Evolutionary conservation across 1,140 invertebrate genomes (phyloP).

Genomic region (Forficula auricularia): DNA sequence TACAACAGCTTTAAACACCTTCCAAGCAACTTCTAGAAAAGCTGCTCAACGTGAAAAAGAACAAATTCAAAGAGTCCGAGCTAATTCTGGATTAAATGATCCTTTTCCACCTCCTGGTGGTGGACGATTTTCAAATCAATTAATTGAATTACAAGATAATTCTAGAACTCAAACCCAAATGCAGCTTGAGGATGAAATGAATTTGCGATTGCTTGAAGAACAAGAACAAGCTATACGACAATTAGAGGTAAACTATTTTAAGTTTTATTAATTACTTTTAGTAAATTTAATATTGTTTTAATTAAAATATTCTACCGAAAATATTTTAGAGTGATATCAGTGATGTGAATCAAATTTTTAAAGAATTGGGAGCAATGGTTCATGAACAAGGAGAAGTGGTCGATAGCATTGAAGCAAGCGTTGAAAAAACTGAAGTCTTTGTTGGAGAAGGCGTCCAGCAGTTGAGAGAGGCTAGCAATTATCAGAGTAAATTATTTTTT

Average conservation of each 20-base stretch:
- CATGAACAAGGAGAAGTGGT: constrained; percentile 94
- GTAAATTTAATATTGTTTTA: constrained; percentile 2
- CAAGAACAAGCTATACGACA: constrained; percentile 77
- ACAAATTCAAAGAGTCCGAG: constrained; percentile 48
- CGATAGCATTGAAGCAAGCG: constrained; percentile 91
- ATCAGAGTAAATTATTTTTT: constrained; percentile 37
- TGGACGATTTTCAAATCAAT: constrained; percentile 20
- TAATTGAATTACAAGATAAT: constrained; percentile 45
- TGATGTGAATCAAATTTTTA: constrained; percentile 96
- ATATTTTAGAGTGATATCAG: constrained; percentile 66
- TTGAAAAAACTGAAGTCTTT: constrained; percentile 74
- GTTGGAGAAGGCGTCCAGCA: constrained; percentile 68
- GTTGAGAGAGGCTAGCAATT: constrained; percentile 60
- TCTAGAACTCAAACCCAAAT: constrained; percentile 39
- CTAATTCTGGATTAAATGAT: constrained; percentile 30
- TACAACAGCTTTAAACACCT: constrained; percentile 74
- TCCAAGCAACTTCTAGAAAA: constrained; percentile 54
- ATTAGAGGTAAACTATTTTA: constrained; percentile 50
- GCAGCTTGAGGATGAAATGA: constrained; percentile 68
- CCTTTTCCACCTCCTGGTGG: constrained; percentile 20
- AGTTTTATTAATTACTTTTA: constrained; percentile 10
- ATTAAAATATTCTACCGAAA: constrained; percentile 1
- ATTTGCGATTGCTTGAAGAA: constrained; percentile 70
- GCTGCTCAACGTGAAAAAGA: constrained; percentile 74
- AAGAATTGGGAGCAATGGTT: constrained; percentile 87